A percentile compares a stretch with the other conserved stretches of the same genome.
phyloP scores from a whole-genome alignment of 2,113 vertebrate species.

The Pangasianodon gigas region DNA sequence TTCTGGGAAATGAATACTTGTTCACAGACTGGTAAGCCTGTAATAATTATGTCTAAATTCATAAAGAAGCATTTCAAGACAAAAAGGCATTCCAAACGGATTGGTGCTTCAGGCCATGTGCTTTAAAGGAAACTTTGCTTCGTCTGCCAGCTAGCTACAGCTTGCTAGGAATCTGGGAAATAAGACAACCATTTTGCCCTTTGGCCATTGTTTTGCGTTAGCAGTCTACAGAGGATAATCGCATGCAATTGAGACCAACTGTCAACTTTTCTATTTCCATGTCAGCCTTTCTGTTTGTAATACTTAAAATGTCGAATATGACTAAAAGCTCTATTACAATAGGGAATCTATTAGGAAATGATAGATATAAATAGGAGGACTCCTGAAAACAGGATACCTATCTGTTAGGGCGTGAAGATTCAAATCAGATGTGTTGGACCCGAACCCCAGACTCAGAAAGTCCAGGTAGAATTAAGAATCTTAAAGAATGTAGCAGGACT shows the following conservation, averaged over 20 bases:
- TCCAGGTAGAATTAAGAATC: slow-evolving; percentile 12
- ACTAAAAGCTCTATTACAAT: slow-evolving; percentile 51
- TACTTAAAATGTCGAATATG: slow-evolving; percentile 52
- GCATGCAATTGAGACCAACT: slow-evolving; percentile 58
- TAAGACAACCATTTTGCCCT: slow-evolving; percentile 49
- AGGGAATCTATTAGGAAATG: slow-evolving; percentile 58
- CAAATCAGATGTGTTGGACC: slow-evolving; percentile 69
- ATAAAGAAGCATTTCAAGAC: slow-evolving; percentile 36
- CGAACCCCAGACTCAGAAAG: slow-evolving; percentile 26
- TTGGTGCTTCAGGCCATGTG: slow-evolving; percentile 41
- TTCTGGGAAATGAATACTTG: neutral
- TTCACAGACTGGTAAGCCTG: slow-evolving; percentile 19
- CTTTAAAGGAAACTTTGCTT: slow-evolving; percentile 35
- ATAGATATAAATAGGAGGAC: slow-evolving; percentile 55
- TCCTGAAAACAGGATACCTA: slow-evolving; percentile 51
- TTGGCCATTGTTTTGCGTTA: slow-evolving; percentile 61
- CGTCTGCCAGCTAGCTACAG: slow-evolving; percentile 57
- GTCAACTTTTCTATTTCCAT: slow-evolving; percentile 49
- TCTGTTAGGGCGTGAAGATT: slow-evolving; percentile 60
- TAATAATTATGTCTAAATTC: slow-evolving; percentile 38
- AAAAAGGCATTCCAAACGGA: slow-evolving; percentile 29
- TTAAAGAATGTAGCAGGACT: slow-evolving; percentile 10
- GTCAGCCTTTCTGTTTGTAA: slow-evolving; percentile 58
- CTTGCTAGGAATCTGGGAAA: slow-evolving; percentile 58
- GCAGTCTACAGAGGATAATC: slow-evolving; percentile 59